Percentiles rank a stretch among this genome's conserved stretches.
phyloP scores from a whole-genome alignment of 23 tunicate species.

The Halocynthia aurantium region DNA sequence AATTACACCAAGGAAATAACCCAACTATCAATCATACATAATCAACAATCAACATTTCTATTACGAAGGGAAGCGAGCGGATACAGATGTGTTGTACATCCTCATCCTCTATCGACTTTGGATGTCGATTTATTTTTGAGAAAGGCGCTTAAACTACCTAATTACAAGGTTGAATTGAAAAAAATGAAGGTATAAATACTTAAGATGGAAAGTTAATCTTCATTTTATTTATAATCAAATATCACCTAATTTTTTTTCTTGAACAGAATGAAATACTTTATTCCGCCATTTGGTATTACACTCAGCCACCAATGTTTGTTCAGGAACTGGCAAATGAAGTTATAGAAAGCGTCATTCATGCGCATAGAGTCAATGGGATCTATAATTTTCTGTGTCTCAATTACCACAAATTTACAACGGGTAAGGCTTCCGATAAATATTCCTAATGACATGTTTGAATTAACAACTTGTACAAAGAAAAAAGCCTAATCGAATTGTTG shows the following conservation, averaged over 20 bases:
- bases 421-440: conserved; percentile 4
- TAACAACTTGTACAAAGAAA: neutral
- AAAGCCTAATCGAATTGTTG: neutral
- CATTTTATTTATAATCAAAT: neutral
- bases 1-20: neutral
- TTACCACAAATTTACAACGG: conserved; percentile 13
- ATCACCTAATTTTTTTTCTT: neutral
- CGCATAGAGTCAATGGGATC: neutral
- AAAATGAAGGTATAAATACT: conserved; percentile 6
- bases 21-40: neutral
- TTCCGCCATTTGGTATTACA: conserved; percentile 19
- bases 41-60: neutral
- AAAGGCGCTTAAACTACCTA: conserved; percentile 1
- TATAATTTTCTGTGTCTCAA: conserved; percentile 16
- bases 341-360: neutral
- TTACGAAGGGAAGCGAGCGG: conserved; percentile 1
- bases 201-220: neutral
- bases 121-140: conserved; percentile 8
- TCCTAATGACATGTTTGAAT: neutral
- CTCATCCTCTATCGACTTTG: conserved; percentile 4
- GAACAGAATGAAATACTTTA: conserved; percentile 12
- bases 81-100: conserved; percentile 14
- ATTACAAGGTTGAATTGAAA: neutral
- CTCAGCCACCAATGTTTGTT: conserved; percentile 11
- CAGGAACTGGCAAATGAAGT: conserved; percentile 5